Base-by-base conservation (phyloP, 37 sponge, comb jelly and placozoan species). In the Crambe crambe region DNA sequence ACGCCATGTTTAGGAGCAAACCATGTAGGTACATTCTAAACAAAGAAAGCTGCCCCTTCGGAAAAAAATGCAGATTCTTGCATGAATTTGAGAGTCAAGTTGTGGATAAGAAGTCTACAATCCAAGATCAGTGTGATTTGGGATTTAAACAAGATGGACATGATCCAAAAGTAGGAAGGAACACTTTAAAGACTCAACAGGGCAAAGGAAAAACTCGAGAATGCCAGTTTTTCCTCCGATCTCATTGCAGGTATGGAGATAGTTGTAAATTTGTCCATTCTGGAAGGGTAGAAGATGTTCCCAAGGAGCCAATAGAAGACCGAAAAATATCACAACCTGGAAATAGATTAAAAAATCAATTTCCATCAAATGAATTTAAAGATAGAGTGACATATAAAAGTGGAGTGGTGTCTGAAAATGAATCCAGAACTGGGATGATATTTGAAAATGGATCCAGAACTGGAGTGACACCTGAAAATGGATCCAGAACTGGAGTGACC, bases 211-310 rank as follows among this genome's bases (percentile, higher is more conserved):
- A 51, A 15, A 51, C 9, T 15, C 15, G 15, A 9, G 15, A 18
- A 15, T 77, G 77, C 64, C 62, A 60, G 18, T 60, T 58, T 29
- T 77, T 37, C 31, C 77, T 77, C 40, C 37, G 39, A 42, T 77
- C 77, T 6, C 37, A 54, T 21, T 77, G 77, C 23, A 35, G 43
- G 39, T 80, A 80, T 80, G 80, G 80, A 35, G 58, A 35, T 6
- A 51, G 36, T 22, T 80, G 80, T 30, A 57, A 37, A 10, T 80
- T 51, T 37, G 51, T 30, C 36, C 80, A 80, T 51, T 57, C 70
- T 30, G 10, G 38, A 0, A 44, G 31, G 30, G 25, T 29, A 32
- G 20, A 66, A 31, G 34, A 47, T 18, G 2, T 22, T 18, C n/a
- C 51, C 57, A 47, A 27, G 42, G 32, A 62, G 30, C 23, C 68